phyloP scores from a whole-genome alignment of 1,140 invertebrate species.

The Drosophila pectinifera region DNA sequence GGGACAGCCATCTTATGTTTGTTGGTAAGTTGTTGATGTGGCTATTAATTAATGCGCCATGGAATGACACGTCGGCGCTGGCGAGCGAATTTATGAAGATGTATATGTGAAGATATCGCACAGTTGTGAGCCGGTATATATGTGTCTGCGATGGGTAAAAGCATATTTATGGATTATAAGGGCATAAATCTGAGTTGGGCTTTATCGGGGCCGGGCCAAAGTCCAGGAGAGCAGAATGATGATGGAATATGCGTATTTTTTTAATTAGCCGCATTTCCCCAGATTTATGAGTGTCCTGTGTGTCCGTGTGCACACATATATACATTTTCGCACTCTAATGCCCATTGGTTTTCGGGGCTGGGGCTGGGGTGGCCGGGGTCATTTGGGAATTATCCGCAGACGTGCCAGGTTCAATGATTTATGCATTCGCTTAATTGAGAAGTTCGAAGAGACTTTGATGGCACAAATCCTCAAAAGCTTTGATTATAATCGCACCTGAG shows the following conservation, averaged over 20 bases:
- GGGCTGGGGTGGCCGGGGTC: conserved; percentile 25
- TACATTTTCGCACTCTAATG: conserved; percentile 72
- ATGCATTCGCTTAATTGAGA: conserved; percentile 84
- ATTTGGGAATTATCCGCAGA: conserved; percentile 81
- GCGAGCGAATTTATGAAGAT: conserved; percentile 76
- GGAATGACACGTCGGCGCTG: conserved; percentile 71
- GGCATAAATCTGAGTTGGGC: conserved; percentile 77
- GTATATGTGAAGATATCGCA: conserved; percentile 45
- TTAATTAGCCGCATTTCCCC: conserved; percentile 76
- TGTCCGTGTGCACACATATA: conserved; percentile 21
- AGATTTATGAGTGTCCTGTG: conserved; percentile 79
- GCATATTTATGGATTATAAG: conserved; percentile 84
- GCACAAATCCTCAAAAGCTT: conserved; percentile 75
- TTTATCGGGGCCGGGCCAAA: conserved; percentile 54
- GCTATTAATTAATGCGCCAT: conserved; percentile 82
- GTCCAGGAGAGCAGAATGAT: conserved; percentile 68
- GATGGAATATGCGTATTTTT: conserved; percentile 84
- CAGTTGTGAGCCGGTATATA: conserved; percentile 10
- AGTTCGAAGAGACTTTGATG: conserved; percentile 80
- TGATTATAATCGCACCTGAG: conserved; percentile 82
- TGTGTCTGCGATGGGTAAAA: conserved; percentile 50
- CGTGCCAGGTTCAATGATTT: conserved; percentile 74
- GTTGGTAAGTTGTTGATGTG: conserved; percentile 78
- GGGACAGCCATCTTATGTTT: conserved; percentile 47
- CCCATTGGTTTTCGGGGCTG: conserved; percentile 34